These are phyloP conservation scores for Kryptolebias ocellatus DNA, from an alignment of 2,797 vertebrate species.

Conservation along the genomic window DNA sequence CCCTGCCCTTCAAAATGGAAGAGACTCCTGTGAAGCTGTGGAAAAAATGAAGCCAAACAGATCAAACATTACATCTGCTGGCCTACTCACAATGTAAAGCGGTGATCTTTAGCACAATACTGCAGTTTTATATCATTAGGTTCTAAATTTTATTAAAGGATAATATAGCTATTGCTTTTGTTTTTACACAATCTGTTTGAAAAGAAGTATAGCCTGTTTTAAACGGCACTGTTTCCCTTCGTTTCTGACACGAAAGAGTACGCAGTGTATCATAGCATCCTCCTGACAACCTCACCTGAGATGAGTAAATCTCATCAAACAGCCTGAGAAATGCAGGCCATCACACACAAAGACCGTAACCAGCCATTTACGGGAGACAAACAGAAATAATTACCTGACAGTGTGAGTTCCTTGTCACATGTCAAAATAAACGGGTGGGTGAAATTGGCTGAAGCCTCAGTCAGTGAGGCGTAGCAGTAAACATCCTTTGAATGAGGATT, in stretches of 20 bases:
- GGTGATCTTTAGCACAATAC: too few relatives aligned
- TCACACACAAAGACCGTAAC: conserved; percentile 42
- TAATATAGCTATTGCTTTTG: too few relatives aligned
- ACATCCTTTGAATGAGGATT: conserved; percentile 51
- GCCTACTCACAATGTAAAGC: too few relatives aligned
- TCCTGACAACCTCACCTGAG: conserved; percentile 28
- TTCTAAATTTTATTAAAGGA: too few relatives aligned
- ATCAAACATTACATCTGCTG: too few relatives aligned
- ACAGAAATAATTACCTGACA: conserved; percentile 61
- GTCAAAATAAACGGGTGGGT: conserved; percentile 75
- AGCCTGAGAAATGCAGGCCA: conserved; percentile 29
- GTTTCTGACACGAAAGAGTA: conserved; percentile 1
- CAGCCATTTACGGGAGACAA: conserved; percentile 54
- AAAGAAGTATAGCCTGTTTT: too few relatives aligned
- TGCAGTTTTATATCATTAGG: too few relatives aligned
- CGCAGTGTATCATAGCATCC: background rate
- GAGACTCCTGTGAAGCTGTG: background rate
- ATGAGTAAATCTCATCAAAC: conserved; percentile 28
- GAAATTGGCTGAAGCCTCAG: conserved; percentile 69
- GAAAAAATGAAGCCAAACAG: background rate
- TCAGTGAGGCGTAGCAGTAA: conserved; percentile 69
- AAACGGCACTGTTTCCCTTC: background rate
- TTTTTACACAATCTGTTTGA: too few relatives aligned
- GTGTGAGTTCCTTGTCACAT: conserved; percentile 68
- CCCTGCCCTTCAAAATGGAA: conserved; percentile 5